phyloP scores from a whole-genome alignment of 2,797 vertebrate genomes.

The Poecile montanus region DNA sequence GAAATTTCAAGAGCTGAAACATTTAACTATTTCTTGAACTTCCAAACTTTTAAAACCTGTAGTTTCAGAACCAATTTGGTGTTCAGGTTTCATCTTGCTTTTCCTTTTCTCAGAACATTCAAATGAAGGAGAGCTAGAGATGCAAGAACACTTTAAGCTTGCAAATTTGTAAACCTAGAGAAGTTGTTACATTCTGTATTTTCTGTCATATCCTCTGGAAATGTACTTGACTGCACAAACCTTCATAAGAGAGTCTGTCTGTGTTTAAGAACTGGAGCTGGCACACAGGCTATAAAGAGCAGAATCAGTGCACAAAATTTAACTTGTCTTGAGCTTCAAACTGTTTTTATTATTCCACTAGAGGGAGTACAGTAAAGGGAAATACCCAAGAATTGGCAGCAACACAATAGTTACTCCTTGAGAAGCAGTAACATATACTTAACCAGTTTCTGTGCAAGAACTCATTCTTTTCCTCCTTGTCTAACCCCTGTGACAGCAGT shows the following conservation, averaged over 20 bases:
- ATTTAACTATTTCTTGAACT: not conserved
- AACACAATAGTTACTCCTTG: accelerated
- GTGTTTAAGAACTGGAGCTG: not conserved
- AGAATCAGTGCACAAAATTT: not conserved
- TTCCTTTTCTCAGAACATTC: not conserved
- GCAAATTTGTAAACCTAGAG: not conserved
- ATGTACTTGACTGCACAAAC: not conserved
- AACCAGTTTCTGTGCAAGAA: not conserved
- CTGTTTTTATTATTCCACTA: not conserved
- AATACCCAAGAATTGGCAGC: not conserved
- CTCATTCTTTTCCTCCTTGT: not conserved
- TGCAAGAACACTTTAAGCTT: not conserved
- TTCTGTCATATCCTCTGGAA: not conserved
- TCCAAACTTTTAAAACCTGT: not conserved
- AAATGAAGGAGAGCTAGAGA: not conserved
- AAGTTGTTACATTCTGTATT: not conserved
- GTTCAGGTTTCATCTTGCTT: not conserved
- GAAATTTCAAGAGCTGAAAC: not conserved
- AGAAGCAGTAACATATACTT: not conserved
- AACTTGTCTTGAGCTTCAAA: not conserved
- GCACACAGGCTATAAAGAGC: not conserved
- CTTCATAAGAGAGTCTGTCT: not conserved
- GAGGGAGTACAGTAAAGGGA: not conserved
- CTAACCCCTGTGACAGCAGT: not conserved
- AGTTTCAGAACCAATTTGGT: not conserved